Evolutionary conservation across 2,888 invertebrate genomes (phyloP).

Genomic region (Parnassius orleans): DNA sequence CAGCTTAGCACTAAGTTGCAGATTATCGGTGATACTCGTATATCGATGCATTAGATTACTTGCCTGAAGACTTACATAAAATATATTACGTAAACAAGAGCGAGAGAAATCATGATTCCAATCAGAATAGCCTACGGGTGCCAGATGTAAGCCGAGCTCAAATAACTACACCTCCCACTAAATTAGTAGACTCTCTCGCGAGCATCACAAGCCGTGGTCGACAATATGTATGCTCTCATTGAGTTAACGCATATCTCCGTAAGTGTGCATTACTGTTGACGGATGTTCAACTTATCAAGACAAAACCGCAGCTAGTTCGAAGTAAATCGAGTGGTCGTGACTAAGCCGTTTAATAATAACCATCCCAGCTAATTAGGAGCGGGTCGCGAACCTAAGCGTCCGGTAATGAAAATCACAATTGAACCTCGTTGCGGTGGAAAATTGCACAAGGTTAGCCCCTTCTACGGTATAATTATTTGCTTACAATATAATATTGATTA

Average conservation of each 20-base stretch:
- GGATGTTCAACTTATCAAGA: slow-evolving; percentile 63
- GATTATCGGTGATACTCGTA: slow-evolving; percentile 18
- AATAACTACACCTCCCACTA: slow-evolving; percentile 33
- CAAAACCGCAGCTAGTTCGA: slow-evolving; percentile 69
- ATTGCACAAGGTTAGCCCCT: slow-evolving; percentile 60
- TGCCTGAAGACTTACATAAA: slow-evolving; percentile 36
- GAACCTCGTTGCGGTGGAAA: slow-evolving; percentile 67
- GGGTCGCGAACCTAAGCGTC: slow-evolving; percentile 70
- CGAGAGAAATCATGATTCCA: slow-evolving; percentile 40
- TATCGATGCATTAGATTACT: slow-evolving; percentile 21
- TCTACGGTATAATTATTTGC: slow-evolving; percentile 37
- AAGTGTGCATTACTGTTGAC: slow-evolving; percentile 40
- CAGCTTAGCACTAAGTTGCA: slow-evolving; percentile 8
- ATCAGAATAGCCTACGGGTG: slow-evolving; percentile 38
- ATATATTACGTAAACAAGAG: slow-evolving; percentile 44
- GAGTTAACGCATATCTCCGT: background rate
- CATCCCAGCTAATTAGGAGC: slow-evolving; percentile 78
- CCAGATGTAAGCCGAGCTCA: slow-evolving; percentile 34
- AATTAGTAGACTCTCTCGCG: slow-evolving; percentile 30
- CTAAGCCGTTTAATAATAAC: slow-evolving; percentile 75
- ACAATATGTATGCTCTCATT: slow-evolving; percentile 15
- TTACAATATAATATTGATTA: background rate
- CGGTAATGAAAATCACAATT: slow-evolving; percentile 77
- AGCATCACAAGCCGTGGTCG: slow-evolving; percentile 19
- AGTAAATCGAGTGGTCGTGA: slow-evolving; percentile 77